phyloP scores from a whole-genome alignment of 2,888 invertebrate genomes.

The Calameuta filiformis region DNA sequence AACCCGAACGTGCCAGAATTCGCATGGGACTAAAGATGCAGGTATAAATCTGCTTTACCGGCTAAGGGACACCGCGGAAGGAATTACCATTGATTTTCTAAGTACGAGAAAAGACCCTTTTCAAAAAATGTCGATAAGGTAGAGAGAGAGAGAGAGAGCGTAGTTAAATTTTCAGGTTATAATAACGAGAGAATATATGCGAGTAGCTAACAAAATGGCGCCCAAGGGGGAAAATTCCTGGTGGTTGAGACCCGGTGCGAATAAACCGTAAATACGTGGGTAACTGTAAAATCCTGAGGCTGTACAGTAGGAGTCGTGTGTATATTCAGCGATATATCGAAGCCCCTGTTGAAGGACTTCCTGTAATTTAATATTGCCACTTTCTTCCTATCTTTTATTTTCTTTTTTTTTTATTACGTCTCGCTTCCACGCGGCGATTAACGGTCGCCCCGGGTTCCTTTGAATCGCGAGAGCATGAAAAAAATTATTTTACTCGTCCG shows the following conservation, averaged over 20 bases:
- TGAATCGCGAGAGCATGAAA: not conserved
- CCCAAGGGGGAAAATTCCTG: not conserved
- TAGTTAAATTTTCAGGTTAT: not conserved
- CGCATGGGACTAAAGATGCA: not conserved
- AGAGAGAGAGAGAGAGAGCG: not conserved
- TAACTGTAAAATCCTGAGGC: not conserved
- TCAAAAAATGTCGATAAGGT: not conserved
- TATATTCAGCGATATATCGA: not conserved
- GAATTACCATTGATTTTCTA: not conserved
- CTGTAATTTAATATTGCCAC: not conserved
- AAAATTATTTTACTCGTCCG: conserved; percentile 10
- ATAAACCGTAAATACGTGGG: not conserved
- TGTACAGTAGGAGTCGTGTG: not conserved
- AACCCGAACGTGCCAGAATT: not conserved
- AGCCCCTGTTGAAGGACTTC: not conserved
- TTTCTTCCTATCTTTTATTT: not conserved
- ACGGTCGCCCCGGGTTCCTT: not conserved
- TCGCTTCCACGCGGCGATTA: not conserved
- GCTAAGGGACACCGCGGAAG: not conserved
- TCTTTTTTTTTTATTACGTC: not conserved
- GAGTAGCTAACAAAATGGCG: not conserved
- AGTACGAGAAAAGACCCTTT: not conserved
- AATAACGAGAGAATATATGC: not conserved
- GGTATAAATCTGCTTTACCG: not conserved
- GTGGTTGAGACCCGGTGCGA: not conserved